Percentiles rank a stretch among this genome's conserved stretches.
Evolutionary conservation across 2,888 invertebrate species (phyloP).

Genomic region (Heliconius ethilla): DNA sequence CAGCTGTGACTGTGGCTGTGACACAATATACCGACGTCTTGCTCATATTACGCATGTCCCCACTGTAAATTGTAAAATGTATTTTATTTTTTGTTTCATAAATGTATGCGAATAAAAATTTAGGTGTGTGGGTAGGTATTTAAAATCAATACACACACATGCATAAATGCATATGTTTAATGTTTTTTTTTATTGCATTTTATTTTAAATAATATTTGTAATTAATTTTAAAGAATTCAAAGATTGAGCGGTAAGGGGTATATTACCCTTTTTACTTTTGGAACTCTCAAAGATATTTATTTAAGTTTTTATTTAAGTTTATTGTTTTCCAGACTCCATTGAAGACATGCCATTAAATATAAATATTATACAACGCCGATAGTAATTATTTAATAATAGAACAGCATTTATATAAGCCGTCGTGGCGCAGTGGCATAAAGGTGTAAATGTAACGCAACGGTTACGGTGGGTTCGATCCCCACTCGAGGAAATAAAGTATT

Average conservation of each 20-base stretch:
- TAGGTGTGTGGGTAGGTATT: neutral
- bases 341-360: too few relatives aligned
- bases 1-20: constrained; percentile 35
- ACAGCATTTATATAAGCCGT: too few relatives aligned
- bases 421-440: too few relatives aligned
- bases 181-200: neutral
- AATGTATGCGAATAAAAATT: neutral
- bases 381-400: too few relatives aligned
- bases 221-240: neutral
- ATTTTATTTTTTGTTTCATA: constrained; percentile 5
- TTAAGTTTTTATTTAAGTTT: too few relatives aligned
- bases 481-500: too few relatives aligned
- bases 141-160: neutral
- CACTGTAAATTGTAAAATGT: constrained; percentile 25
- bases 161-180: neutral
- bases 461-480: too few relatives aligned
- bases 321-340: too few relatives aligned
- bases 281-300: neutral
- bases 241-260: neutral
- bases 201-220: too few relatives aligned
- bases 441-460: too few relatives aligned
- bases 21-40: constrained; percentile 35
- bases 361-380: too few relatives aligned
- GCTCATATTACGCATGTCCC: constrained; percentile 31
- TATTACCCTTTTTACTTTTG: neutral